Evolutionary conservation across 2,888 invertebrate genomes (phyloP).

Genomic region (Lymantria monacha): DNA sequence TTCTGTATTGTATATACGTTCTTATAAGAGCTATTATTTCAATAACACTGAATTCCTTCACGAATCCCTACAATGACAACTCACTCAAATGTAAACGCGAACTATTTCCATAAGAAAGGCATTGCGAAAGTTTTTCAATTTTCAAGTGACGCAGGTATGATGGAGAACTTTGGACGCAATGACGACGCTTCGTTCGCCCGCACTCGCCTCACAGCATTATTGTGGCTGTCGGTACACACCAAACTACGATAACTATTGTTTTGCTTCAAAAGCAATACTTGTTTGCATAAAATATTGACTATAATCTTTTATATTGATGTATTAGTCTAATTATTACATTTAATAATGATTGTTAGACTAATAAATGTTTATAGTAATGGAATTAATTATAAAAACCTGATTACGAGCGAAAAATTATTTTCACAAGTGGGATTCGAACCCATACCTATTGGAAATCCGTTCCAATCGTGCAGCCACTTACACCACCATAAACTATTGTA

Average conservation of each 20-base stretch:
- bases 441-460: too few species aligned
- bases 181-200: conserved; percentile 10
- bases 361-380: too few species aligned
- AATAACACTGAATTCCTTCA: conserved; percentile 48
- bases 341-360: too few species aligned
- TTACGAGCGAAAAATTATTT: too few species aligned
- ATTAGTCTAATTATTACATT: too few species aligned
- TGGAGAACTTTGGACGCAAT: conserved; percentile 69
- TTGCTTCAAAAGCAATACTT: neutral
- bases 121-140: conserved; percentile 81
- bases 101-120: conserved; percentile 80
- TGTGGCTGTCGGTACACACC: conserved; percentile 22
- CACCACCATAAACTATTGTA: too few species aligned
- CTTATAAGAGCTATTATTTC: conserved; percentile 45
- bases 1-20: too few species aligned
- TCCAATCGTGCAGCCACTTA: too few species aligned
- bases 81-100: conserved; percentile 77
- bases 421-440: too few species aligned
- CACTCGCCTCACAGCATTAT: conserved; percentile 27
- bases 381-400: too few species aligned
- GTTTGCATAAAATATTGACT: neutral
- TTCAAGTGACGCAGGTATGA: conserved; percentile 82
- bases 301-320: too few species aligned
- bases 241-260: conserved; percentile 22
- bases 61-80: conserved; percentile 78